Conservation (phyloP, 2,888 invertebrate species). For the Lepeophtheirus nordmannii region DNA sequence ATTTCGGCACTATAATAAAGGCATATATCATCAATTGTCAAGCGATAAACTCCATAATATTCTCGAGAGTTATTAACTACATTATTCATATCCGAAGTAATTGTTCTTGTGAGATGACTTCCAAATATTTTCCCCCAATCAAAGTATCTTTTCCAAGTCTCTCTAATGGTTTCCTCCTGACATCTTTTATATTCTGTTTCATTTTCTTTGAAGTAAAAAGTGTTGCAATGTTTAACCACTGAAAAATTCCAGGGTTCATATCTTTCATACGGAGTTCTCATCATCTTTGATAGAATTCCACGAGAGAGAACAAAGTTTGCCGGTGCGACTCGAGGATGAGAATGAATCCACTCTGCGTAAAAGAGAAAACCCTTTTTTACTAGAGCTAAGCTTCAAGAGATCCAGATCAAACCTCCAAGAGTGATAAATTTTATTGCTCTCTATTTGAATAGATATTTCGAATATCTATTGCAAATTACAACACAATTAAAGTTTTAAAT, state of each 20-base stretch:
- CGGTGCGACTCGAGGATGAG: background rate
- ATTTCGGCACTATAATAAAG: conserved; percentile 59
- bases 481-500: too few relatives aligned
- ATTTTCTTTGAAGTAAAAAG: conserved; percentile 51
- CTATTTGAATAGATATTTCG: too few relatives aligned
- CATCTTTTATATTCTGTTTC: conserved; percentile 43
- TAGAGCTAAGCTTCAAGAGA: too few relatives aligned
- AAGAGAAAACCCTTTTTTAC: too few relatives aligned
- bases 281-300: conserved; percentile 49
- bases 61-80: conserved; percentile 52
- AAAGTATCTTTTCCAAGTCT: conserved; percentile 33
- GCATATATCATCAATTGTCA: conserved; percentile 43
- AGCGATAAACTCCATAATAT: conserved; percentile 48
- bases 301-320: conserved; percentile 52
- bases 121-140: conserved; percentile 65
- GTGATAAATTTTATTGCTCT: too few relatives aligned
- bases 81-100: conserved; percentile 38
- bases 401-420: too few relatives aligned
- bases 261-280: conserved; percentile 52
- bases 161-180: conserved; percentile 39
- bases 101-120: conserved; percentile 18
- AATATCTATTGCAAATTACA: too few relatives aligned
- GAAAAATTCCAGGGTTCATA: conserved; percentile 53
- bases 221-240: conserved; percentile 45
- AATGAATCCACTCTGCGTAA: background rate